These are phyloP conservation scores for Himantopus leucocephalus DNA, from an alignment of 2,113 vertebrate species.

Conservation along the genomic window DNA sequence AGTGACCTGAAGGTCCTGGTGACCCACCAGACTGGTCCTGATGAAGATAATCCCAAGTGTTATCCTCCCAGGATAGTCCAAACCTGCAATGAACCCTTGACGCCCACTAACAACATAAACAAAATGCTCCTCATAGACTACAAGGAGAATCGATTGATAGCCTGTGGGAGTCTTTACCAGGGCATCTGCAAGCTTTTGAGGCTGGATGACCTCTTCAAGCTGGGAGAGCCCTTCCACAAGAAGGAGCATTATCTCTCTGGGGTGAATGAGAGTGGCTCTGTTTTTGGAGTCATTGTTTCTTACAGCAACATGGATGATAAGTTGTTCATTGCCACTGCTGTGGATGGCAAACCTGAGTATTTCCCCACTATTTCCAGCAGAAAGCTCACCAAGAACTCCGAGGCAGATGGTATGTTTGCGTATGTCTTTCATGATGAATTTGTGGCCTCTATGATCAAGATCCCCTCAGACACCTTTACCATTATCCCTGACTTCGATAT, in stretches of 20 bases:
- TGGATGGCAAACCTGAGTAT: constrained; percentile 96
- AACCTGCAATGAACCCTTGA: constrained; percentile 91
- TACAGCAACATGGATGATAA: constrained; percentile 92
- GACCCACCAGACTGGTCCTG: constrained; percentile 93
- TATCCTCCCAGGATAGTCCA: constrained; percentile 97
- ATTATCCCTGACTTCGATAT: constrained; percentile 98
- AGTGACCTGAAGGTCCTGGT: constrained; percentile 86
- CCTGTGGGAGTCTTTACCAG: constrained; percentile 96
- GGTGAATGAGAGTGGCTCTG: constrained; percentile 94
- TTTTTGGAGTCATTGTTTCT: constrained; percentile 96
- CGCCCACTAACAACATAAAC: constrained; percentile 94
- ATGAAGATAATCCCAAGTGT: constrained; percentile 97
- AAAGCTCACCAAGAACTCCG: constrained; percentile 92
- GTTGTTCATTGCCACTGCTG: constrained; percentile 94
- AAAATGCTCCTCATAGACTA: constrained; percentile 99
- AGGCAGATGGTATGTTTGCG: constrained; percentile 96
- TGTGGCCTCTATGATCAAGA: constrained; percentile 98
- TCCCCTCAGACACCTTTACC: constrained; percentile 96
- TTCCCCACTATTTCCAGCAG: constrained; percentile 98
- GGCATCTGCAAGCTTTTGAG: constrained; percentile 96
- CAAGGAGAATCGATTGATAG: constrained; percentile 92
- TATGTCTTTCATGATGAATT: constrained; percentile 99
- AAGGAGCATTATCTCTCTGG: constrained; percentile 98
- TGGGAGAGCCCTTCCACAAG: constrained; percentile 96
- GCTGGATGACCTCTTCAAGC: constrained; percentile 96